phyloP scores from a whole-genome alignment of 2,797 vertebrate genomes.

The Rousettus madagascariensis region DNA sequence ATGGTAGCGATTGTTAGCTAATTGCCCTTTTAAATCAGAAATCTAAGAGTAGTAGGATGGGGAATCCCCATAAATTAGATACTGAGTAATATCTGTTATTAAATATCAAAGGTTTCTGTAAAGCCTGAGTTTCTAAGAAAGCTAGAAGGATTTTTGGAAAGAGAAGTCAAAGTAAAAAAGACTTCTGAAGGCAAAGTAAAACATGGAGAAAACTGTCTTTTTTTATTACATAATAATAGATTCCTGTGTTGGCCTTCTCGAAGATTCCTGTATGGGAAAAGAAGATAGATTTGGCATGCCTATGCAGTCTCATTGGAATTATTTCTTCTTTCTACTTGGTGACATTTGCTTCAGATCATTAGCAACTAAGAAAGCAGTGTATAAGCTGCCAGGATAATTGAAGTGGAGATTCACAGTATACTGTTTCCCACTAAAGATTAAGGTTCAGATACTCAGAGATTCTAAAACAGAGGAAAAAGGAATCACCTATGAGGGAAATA shows the following conservation, averaged over 20 bases:
- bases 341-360: conserved; percentile 41
- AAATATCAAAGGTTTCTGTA: not conserved
- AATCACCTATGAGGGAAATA: not conserved
- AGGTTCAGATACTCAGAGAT: not conserved
- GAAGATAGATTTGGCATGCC: not conserved
- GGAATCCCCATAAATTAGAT: not conserved
- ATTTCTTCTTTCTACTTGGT: not conserved
- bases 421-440: not conserved
- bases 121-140: not conserved
- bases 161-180: not conserved
- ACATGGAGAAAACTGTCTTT: not conserved
- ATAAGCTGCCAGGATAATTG: not conserved
- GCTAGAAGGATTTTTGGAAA: not conserved
- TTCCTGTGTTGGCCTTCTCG: not conserved
- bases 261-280: not conserved
- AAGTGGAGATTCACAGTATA: not conserved
- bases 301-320: conserved; percentile 5
- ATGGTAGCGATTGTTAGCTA: not conserved
- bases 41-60: not conserved
- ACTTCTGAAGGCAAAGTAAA: conserved; percentile 34
- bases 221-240: not conserved
- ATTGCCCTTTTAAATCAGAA: not conserved
- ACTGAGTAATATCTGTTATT: not conserved
- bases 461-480: not conserved
- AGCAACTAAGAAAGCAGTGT: conserved; percentile 14